A percentile compares a stretch with the other conserved stretches of the same genome.
These are phyloP conservation scores for Andrena dorsata DNA, from an alignment of 2,888 invertebrate species.

Conservation along the genomic window DNA sequence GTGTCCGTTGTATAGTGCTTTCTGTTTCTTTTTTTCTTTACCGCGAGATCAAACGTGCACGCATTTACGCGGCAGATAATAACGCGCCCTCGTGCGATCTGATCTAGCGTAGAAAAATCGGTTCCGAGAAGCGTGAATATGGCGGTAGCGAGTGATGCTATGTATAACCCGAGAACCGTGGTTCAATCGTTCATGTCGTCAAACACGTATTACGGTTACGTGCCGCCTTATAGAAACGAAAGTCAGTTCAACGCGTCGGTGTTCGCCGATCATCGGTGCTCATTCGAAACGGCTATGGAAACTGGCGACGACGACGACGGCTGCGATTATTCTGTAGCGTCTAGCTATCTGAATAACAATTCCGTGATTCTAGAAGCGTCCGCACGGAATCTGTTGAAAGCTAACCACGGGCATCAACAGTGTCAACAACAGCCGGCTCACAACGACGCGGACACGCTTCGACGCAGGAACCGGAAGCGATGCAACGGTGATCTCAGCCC, in stretches of 20 bases:
- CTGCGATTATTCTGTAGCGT: constrained; percentile 66
- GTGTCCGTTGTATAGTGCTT: constrained; percentile 29
- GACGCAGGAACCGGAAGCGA: constrained; percentile 76
- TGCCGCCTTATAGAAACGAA: constrained; percentile 72
- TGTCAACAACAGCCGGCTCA: constrained; percentile 37
- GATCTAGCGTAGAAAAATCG: constrained; percentile 2
- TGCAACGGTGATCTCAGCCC: constrained; percentile 70
- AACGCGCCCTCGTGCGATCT: not conserved
- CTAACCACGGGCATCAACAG: constrained; percentile 24
- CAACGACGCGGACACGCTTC: constrained; percentile 51
- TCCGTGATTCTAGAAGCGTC: constrained; percentile 79
- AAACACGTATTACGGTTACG: constrained; percentile 80
- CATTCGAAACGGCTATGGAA: constrained; percentile 72
- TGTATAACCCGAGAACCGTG: constrained; percentile 67
- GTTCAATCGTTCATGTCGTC: constrained; percentile 76
- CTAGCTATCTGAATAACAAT: constrained; percentile 77
- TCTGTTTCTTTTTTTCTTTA: constrained; percentile 34
- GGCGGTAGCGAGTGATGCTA: constrained; percentile 74
- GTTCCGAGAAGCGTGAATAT: constrained; percentile 54
- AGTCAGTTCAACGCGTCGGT: constrained; percentile 37
- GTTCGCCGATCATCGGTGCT: constrained; percentile 17
- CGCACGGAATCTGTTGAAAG: constrained; percentile 35
- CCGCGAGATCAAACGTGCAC: not conserved
- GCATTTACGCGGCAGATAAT: constrained; percentile 15
- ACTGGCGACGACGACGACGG: constrained; percentile 78